A percentile compares a stretch with the other conserved stretches of the same genome.
phyloP scores from a whole-genome alignment of 1,140 invertebrate genomes.

The Rhagoletis zephyria region DNA sequence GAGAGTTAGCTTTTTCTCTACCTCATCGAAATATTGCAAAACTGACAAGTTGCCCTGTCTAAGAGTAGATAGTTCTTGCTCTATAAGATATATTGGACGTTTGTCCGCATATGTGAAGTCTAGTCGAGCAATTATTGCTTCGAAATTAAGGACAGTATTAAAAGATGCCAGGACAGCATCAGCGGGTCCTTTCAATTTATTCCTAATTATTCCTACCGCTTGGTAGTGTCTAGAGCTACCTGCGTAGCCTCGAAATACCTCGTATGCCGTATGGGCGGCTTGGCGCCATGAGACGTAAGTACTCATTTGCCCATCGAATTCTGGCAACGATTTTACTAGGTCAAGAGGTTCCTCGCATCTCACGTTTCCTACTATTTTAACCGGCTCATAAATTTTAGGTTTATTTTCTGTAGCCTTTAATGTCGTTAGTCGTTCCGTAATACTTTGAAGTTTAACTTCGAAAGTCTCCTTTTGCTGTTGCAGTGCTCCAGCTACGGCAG shows the following conservation, averaged over 20 bases:
- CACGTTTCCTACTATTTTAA: constrained; percentile 55
- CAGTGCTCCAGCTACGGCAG: background rate
- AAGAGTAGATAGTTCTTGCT: constrained; percentile 55
- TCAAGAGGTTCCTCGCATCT: background rate
- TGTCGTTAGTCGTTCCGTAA: constrained; percentile 29
- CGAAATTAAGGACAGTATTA: constrained; percentile 59
- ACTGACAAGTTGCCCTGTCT: constrained; percentile 49
- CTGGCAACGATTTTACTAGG: background rate
- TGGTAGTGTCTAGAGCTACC: constrained; percentile 53
- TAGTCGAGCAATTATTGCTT: constrained; percentile 57
- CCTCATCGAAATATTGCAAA: constrained; percentile 55
- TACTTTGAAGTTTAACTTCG: background rate
- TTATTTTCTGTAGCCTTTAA: constrained; percentile 3
- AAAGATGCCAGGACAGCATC: constrained; percentile 56
- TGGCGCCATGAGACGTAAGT: background rate
- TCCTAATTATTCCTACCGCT: constrained; percentile 57
- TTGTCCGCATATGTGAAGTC: constrained; percentile 58
- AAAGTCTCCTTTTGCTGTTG: background rate
- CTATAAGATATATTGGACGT: constrained; percentile 55
- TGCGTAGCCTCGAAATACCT: background rate
- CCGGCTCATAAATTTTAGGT: constrained; percentile 55
- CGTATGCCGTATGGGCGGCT: background rate
- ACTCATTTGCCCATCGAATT: background rate
- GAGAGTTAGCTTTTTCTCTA: constrained; percentile 56
- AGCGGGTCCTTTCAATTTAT: constrained; percentile 59